Conservation (phyloP, 2,888 invertebrate species). For the Mimachlamys varia region DNA sequence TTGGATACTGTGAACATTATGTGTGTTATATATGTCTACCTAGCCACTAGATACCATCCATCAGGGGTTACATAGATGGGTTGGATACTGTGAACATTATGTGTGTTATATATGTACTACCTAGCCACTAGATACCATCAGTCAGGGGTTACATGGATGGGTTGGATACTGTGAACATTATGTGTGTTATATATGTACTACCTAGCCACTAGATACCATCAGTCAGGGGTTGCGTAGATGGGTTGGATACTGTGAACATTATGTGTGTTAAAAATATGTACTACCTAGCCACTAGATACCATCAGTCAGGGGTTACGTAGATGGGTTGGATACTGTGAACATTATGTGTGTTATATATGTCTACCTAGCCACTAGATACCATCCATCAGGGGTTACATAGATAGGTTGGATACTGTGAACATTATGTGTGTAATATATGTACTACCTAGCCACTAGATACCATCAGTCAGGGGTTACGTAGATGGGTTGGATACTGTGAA, state of each 20-base stretch:
- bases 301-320: not conserved
- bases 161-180: not conserved
- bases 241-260: not conserved
- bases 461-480: not conserved
- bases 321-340: not conserved
- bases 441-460: not conserved
- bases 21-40: not conserved
- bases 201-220: not conserved
- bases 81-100: not conserved
- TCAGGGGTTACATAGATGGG: not conserved
- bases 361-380: not conserved
- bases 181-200: not conserved
- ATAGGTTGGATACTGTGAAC: not conserved
- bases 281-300: not conserved
- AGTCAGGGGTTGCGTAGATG: not conserved
- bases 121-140: not conserved
- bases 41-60: not conserved
- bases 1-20: not conserved
- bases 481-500: not conserved
- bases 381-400: not conserved
- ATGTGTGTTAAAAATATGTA: not conserved
- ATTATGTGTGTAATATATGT: not conserved
- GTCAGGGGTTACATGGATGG: not conserved
- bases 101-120: not conserved
- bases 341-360: not conserved